Evolutionary conservation across 2,113 vertebrate species (phyloP).

Genomic region (Pimephales promelas): DNA sequence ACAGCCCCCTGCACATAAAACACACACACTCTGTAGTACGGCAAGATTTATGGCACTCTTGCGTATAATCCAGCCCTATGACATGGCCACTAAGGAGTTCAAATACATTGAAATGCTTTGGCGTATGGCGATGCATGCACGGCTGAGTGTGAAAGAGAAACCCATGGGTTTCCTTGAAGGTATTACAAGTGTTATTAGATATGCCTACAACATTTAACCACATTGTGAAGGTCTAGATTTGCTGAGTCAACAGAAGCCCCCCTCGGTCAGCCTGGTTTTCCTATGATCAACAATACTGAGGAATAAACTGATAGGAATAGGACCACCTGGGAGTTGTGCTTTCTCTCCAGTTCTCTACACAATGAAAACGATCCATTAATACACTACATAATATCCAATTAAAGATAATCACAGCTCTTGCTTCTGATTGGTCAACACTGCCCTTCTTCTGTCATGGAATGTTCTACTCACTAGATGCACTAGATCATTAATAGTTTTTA

Average conservation of each 20-base stretch:
- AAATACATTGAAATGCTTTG: not conserved
- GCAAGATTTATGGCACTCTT: not conserved
- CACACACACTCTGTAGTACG: not conserved
- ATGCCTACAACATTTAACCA: not conserved
- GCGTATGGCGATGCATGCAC: not conserved
- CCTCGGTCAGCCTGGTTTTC: not conserved
- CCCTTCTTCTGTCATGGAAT: not conserved
- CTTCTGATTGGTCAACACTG: not conserved
- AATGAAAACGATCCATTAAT: not conserved
- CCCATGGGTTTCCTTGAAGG: not conserved
- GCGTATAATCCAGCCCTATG: not conserved
- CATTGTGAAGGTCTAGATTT: constrained; percentile 6
- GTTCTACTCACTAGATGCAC: not conserved
- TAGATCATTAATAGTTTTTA: not conserved
- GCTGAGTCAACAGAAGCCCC: not conserved
- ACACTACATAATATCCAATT: not conserved
- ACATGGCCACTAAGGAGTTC: not conserved
- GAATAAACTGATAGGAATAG: not conserved
- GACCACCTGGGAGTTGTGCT: not conserved
- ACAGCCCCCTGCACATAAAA: not conserved
- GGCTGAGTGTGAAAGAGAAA: not conserved
- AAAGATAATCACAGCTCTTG: not conserved
- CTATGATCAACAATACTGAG: not conserved
- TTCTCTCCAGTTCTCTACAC: not conserved
- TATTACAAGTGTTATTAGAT: not conserved